Base-by-base conservation (phyloP, 2,888 invertebrate genomes). In the Pantelozetes paolii region DNA sequence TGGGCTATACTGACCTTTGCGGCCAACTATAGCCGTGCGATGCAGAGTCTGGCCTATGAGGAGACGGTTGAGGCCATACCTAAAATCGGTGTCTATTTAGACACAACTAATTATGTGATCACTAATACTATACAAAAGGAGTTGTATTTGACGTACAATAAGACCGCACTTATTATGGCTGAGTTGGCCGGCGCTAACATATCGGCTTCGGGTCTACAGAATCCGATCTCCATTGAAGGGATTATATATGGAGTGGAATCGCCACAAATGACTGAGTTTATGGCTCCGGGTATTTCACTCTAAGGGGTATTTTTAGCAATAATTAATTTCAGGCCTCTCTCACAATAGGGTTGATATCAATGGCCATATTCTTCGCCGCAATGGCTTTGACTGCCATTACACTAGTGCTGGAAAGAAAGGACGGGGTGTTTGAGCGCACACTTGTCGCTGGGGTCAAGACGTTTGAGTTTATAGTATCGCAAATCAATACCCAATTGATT, bases 381-480 rank as follows among this genome's bases (percentile, higher is more conserved):
- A 94, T 94, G n/a, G 95, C 95, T 0, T 83, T 95, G 77, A 96
- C 95, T 1, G 94, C 94, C 0, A 90, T 94, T 0, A 92, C 92
- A 2, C 85, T 94, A 78, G 92, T 93, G 79, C 91, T 92, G 80
- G 93, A 94, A 82, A 86, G 92, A 79, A 92, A 90, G 86, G 93
- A 93, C 81, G 93, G 95, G 2, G 85, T 95, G 45, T 83, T 95
- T 79, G 94, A 95, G 84, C 86, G 95, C 77, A 93, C 93, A 72
- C 92, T 93, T 89, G 94, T 94, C 45, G 93, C 95, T 50, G 94
- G 95, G 76, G 94, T 96, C 57, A 88, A 91, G 0, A 91, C 94
- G 0, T 89, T 89, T 5, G 95, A 96, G 86, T 90, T 96, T 80
- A 87, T 96, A 78, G 89, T 94, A 82, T 93, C 94, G 0, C 95